Percentiles rank a stretch among this genome's conserved stretches.
Evolutionary conservation across 2,113 vertebrate genomes (phyloP).

Genomic region (Catharus minimus): DNA sequence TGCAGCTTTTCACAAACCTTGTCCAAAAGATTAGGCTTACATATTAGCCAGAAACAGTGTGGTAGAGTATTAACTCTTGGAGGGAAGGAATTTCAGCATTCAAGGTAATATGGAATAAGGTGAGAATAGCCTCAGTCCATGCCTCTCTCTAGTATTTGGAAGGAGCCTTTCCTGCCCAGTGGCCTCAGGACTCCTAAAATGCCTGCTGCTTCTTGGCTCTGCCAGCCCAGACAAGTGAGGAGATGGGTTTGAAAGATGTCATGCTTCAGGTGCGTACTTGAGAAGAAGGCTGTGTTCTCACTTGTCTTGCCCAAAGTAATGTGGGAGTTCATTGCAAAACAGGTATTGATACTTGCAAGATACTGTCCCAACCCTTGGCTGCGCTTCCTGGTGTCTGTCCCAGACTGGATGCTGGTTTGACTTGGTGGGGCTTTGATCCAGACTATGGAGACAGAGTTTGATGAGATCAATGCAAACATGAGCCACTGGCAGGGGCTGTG

Average conservation of each 20-base stretch:
- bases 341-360: background rate
- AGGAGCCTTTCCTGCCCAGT: background rate
- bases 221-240: background rate
- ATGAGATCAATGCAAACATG: background rate
- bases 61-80: background rate
- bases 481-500: background rate
- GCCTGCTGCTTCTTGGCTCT: rapidly evolving
- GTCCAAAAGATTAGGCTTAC: background rate
- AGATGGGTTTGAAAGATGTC: background rate
- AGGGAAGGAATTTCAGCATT: background rate
- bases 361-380: background rate
- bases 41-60: background rate
- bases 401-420: background rate
- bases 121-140: rapidly evolving
- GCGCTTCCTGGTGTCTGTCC: background rate
- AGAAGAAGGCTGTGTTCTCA: background rate
- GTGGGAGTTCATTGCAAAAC: background rate
- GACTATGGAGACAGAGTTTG: background rate
- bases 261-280: background rate
- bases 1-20: background rate
- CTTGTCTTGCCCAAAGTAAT: background rate
- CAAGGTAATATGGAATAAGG: background rate
- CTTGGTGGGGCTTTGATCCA: background rate
- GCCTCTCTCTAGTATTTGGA: background rate
- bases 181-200: background rate